A percentile compares a stretch with the other conserved stretches of the same genome.
Conservation (phyloP, 2,888 invertebrate genomes). For the Eupelmus urozonus region DNA sequence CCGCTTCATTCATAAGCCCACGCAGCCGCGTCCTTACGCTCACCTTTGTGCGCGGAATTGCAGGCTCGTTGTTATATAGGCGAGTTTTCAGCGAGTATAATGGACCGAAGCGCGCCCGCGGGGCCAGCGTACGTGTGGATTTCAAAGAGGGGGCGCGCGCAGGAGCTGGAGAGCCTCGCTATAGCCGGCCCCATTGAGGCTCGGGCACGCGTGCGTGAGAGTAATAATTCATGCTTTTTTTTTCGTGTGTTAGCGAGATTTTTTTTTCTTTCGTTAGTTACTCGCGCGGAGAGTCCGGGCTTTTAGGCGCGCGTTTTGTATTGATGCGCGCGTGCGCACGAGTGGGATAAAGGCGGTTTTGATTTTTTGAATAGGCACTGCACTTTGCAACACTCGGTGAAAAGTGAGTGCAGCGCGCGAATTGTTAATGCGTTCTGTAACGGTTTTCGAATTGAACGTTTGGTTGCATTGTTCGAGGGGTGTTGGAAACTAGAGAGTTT, state of each 20-base stretch:
- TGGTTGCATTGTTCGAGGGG: too few relatives aligned
- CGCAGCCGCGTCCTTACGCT: neutral
- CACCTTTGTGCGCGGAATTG: neutral
- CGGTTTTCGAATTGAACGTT: neutral
- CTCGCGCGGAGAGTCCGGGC: slow-evolving; percentile 21
- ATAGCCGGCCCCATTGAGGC: too few relatives aligned
- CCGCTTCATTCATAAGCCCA: slow-evolving; percentile 34
- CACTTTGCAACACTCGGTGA: too few relatives aligned
- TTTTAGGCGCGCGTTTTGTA: slow-evolving; percentile 31
- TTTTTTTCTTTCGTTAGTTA: slow-evolving; percentile 21
- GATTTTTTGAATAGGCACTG: neutral
- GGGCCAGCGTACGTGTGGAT: slow-evolving; percentile 6
- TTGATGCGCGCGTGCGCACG: neutral
- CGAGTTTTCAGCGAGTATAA: slow-evolving; percentile 29
- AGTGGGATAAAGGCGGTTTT: neutral
- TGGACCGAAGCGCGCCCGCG: slow-evolving; percentile 10
- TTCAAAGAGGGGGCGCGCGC: slow-evolving; percentile 22
- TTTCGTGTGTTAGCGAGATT: neutral
- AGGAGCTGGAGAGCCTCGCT: too few relatives aligned
- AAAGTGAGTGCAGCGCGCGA: too few relatives aligned
- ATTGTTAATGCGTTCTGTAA: too few relatives aligned
- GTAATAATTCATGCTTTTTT: slow-evolving; percentile 34
- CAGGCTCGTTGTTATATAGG: slow-evolving; percentile 15
- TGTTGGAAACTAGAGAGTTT: too few relatives aligned
- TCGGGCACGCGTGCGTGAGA: slow-evolving; percentile 16